Evolutionary conservation across 2,888 invertebrate genomes (phyloP).

Genomic region (Xestobium rufovillosum): DNA sequence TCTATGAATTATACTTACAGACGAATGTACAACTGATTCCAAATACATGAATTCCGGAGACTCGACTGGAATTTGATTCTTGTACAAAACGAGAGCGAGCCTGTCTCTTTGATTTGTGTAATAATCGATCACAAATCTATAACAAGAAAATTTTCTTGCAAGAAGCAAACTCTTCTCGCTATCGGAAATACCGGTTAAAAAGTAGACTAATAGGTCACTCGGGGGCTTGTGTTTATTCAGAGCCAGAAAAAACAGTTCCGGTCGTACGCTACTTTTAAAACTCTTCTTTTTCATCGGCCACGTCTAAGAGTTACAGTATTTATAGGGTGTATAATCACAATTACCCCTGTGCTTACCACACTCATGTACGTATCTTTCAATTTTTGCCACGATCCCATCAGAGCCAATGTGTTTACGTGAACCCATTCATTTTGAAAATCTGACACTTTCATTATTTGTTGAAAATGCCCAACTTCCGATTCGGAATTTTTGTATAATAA

Average conservation of each 20-base stretch:
- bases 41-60: conserved; percentile 67
- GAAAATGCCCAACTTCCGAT: conserved; percentile 30
- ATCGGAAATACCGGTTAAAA: conserved; percentile 33
- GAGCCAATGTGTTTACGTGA: conserved; percentile 33
- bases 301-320: conserved; percentile 40
- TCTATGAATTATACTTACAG: too few relatives aligned
- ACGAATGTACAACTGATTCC: conserved; percentile 53
- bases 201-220: conserved; percentile 41
- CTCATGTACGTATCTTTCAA: conserved; percentile 29
- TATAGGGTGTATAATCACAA: not conserved
- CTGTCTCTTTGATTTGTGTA: conserved; percentile 56
- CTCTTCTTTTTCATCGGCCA: conserved; percentile 45
- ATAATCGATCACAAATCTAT: conserved; percentile 57
- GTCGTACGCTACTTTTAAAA: conserved; percentile 33
- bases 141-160: conserved; percentile 58
- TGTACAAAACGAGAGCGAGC: conserved; percentile 53
- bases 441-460: conserved; percentile 33
- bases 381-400: conserved; percentile 33
- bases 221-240: conserved; percentile 37
- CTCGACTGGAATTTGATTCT: conserved; percentile 53
- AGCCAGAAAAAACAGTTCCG: conserved; percentile 32
- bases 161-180: conserved; percentile 51
- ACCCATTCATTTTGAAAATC: conserved; percentile 39
- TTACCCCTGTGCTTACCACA: not conserved
- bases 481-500: conserved; percentile 28